Evolutionary conservation across 2,797 vertebrate species (phyloP).

Genomic region (Pangasius sanitwongsei): DNA sequence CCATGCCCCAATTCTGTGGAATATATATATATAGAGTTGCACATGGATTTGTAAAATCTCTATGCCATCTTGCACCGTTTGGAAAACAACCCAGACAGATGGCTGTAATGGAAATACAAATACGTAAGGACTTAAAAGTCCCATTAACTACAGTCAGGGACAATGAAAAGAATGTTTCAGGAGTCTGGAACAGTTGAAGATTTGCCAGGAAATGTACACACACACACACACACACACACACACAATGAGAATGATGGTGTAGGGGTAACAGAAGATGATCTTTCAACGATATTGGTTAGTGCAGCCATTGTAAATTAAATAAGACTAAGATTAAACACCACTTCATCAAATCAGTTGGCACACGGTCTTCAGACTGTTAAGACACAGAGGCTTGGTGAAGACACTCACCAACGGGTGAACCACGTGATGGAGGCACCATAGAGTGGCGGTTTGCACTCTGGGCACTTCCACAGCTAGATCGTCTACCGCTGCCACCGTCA

Average conservation of each 20-base stretch:
- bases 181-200: slow-evolving; percentile 9
- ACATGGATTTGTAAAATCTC: not conserved
- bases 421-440: slow-evolving; percentile 80
- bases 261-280: not conserved
- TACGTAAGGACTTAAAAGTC: not conserved
- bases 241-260: not conserved
- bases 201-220: not conserved
- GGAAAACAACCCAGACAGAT: not conserved
- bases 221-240: not conserved
- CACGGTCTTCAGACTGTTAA: not conserved
- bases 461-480: slow-evolving; percentile 59
- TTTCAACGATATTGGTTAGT: not conserved
- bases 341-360: not conserved
- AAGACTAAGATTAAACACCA: no score
- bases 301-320: not conserved
- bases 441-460: slow-evolving; percentile 77
- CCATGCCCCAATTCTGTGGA: not conserved
- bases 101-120: slow-evolving; percentile 4
- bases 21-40: not conserved
- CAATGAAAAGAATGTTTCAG: slow-evolving; percentile 20
- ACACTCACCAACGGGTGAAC: slow-evolving; percentile 78
- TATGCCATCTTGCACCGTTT: not conserved
- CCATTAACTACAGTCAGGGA: not conserved
- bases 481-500: slow-evolving; percentile 69
- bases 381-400: not conserved